These are phyloP conservation scores for Cyphomyrmex costatus DNA, from an alignment of 1,140 invertebrate genomes.

Conservation along the genomic window DNA sequence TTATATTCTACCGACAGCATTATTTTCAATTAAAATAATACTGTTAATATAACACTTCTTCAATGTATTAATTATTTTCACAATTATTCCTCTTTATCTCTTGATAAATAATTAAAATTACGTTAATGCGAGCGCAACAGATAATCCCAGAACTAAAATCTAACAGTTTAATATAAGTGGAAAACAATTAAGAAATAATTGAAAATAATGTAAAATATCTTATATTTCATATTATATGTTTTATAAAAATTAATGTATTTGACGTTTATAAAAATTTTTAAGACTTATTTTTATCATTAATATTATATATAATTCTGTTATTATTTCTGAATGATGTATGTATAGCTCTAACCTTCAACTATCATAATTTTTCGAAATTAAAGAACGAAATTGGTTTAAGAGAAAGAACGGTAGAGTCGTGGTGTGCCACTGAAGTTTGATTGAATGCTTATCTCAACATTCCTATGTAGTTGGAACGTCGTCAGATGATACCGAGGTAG, in stretches of 20 bases:
- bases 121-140: background rate
- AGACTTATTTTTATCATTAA: background rate
- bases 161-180: background rate
- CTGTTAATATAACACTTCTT: too few relatives aligned
- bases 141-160: background rate
- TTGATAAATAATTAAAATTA: background rate
- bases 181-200: background rate
- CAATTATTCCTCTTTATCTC: too few relatives aligned
- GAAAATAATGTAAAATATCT: background rate
- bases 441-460: slow-evolving; percentile 62
- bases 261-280: background rate
- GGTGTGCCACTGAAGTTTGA: slow-evolving; percentile 32
- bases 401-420: background rate
- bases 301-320: background rate
- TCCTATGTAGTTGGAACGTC: slow-evolving; percentile 38
- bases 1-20: background rate
- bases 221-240: background rate
- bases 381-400: background rate
- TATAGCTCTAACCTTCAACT: background rate
- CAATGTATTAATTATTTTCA: too few relatives aligned
- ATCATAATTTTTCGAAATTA: background rate
- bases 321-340: background rate
- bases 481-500: slow-evolving; percentile 18
- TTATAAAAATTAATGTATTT: background rate
- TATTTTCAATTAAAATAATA: too few relatives aligned